These are phyloP conservation scores for Drosophila elegans DNA, from an alignment of 1,140 invertebrate genomes.

Conservation along the genomic window DNA sequence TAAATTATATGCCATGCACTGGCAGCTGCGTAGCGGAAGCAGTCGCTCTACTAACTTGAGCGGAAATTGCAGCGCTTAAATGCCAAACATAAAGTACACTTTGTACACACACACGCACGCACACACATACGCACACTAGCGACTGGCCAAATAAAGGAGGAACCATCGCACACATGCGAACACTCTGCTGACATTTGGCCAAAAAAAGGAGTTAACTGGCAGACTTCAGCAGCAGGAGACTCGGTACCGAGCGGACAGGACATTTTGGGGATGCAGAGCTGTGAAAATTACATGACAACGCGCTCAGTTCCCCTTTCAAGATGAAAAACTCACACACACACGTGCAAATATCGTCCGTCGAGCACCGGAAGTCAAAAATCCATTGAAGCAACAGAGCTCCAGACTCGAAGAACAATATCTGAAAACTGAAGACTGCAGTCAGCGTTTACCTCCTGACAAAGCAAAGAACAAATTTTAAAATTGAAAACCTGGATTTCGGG, in stretches of 20 bases:
- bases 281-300: constrained; percentile 76
- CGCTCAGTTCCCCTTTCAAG: constrained; percentile 45
- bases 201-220: constrained; percentile 52
- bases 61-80: constrained; percentile 82
- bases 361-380: constrained; percentile 66
- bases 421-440: background rate
- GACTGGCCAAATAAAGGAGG: constrained; percentile 42
- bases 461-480: background rate
- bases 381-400: constrained; percentile 51
- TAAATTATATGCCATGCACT: constrained; percentile 78
- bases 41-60: constrained; percentile 72
- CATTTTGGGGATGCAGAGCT: constrained; percentile 24
- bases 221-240: constrained; percentile 29
- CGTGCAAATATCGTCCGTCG: constrained; percentile 55
- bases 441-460: background rate
- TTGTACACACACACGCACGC: constrained; percentile 24
- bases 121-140: background rate
- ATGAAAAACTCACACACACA: constrained; percentile 48
- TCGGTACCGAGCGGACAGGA: constrained; percentile 36
- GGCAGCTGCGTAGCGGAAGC: constrained; percentile 70
- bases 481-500: background rate
- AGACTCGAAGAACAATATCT: constrained; percentile 24
- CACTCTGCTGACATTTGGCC: constrained; percentile 53
- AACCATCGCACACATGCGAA: constrained; percentile 21
- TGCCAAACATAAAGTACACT: constrained; percentile 75